A percentile compares a stretch with the other conserved stretches of the same genome.
Conservation (phyloP, 2,888 invertebrate genomes). For the Lampropteryx suffumata region DNA sequence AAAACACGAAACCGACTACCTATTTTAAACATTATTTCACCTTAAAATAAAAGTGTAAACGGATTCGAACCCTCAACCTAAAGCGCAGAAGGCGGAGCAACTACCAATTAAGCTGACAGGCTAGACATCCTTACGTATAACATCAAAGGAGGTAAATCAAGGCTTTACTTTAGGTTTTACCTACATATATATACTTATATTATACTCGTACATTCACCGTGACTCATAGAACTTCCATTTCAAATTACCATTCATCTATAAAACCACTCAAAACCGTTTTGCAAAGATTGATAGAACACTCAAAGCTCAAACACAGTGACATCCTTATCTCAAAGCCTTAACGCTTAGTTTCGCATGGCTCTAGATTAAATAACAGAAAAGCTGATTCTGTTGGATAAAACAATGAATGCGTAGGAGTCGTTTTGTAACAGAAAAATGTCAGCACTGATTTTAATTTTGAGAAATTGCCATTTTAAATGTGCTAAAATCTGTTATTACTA, state of each 20-base stretch:
- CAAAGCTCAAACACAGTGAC: not conserved
- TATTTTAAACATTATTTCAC: too few relatives aligned
- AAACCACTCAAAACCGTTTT: conserved; percentile 43
- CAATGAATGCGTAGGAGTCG: conserved; percentile 63
- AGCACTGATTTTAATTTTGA: conserved; percentile 45
- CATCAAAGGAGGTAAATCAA: too few relatives aligned
- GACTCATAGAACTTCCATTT: conserved; percentile 13
- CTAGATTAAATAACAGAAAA: not conserved
- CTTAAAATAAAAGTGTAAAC: too few relatives aligned
- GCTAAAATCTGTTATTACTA: conserved; percentile 27
- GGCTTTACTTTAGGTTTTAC: too few relatives aligned
- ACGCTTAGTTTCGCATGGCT: conserved; percentile 14
- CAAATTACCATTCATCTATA: conserved; percentile 43
- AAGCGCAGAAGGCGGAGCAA: too few relatives aligned
- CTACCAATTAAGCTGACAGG: too few relatives aligned
- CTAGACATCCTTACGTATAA: too few relatives aligned
- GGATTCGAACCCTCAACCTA: too few relatives aligned
- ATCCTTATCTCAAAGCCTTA: rapidly evolving
- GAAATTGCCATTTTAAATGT: conserved; percentile 40
- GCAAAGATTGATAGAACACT: conserved; percentile 28
- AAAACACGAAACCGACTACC: too few relatives aligned
- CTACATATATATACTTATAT: too few relatives aligned
- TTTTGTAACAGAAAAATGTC: conserved; percentile 64
- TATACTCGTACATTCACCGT: too few relatives aligned
- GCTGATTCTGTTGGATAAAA: conserved; percentile 48